Percentiles rank a stretch among this genome's conserved stretches.
These are phyloP conservation scores for Anolis carolinensis DNA, from an alignment of 2,113 vertebrate genomes.

Conservation along the genomic window DNA sequence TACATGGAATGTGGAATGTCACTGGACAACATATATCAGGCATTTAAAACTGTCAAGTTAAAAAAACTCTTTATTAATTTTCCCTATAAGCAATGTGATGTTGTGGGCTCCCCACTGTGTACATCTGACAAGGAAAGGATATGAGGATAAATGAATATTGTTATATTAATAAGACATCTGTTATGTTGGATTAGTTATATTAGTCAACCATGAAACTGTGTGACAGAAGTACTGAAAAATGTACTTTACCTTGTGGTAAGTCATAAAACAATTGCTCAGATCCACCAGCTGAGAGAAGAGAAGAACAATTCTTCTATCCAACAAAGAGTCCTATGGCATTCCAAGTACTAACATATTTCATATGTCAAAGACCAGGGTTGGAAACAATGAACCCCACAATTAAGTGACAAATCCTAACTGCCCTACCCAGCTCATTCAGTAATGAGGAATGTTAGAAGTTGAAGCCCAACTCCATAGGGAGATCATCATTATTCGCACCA, in stretches of 20 bases:
- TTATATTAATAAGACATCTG: constrained; percentile 18
- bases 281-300: background rate
- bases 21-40: background rate
- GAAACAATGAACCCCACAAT: too few relatives aligned
- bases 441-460: too few relatives aligned
- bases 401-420: too few relatives aligned
- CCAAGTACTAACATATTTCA: background rate
- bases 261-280: background rate
- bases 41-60: constrained; percentile 13
- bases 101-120: background rate
- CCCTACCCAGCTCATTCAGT: too few relatives aligned
- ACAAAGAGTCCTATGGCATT: background rate
- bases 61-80: constrained; percentile 17
- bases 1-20: background rate
- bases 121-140: constrained; percentile 8
- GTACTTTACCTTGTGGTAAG: background rate
- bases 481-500: too few relatives aligned
- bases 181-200: constrained; percentile 3
- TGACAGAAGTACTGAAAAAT: constrained; percentile 2
- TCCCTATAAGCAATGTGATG: background rate
- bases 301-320: background rate
- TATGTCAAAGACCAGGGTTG: too few relatives aligned
- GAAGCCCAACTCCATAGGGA: too few relatives aligned
- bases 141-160: constrained; percentile 14
- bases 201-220: background rate